Base-by-base conservation (phyloP, 2,797 vertebrate species). In the Gobionotothen gibberifrons region DNA sequence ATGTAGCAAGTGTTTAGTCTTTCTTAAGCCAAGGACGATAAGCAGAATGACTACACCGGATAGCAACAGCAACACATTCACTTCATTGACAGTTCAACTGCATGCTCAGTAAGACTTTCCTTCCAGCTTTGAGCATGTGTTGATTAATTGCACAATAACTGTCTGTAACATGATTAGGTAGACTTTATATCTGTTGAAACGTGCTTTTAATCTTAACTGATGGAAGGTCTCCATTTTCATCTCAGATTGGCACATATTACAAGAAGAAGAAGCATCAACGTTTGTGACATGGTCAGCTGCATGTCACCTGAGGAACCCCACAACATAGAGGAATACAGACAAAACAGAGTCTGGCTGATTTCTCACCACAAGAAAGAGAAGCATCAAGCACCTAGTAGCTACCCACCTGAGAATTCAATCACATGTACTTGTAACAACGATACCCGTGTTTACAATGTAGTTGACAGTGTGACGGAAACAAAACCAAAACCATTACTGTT, bases 111-210 rank as follows among this genome's bases (percentile, higher is more conserved):
- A 48, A 47, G 21, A n/a, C 29, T 40, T 58, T 19, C 16, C 21
- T 49, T 43, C 17, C 62, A 67, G 17, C 59, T 60, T 36, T 14
- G 39, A 21, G 32, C 17, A 46, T 12, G 3, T 9, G 19, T 14
- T 66, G 48, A 51, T 61, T 63, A 78, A 69, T 40, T 12, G 26
- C 22, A 62, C 29, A 63, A 75, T 36, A 75, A 67, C 48, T 39
- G 56, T 19, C 48, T 39, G 59, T 19, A 48, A 56, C 52, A 66
- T 42, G 1, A 53, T 55, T n/a, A 46, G 1, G 3, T 13, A 22
- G 9, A 42, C 47, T 40, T 21, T 19, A 64, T 19, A 7, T 6
- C 9, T 22, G 10, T 17, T 57, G 1, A 49, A 19, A 0, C 22
- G 55, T 39, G 15, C 19, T 14, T 51, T 5, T 21, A 0, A 32